Conservation (phyloP, 2,888 invertebrate species). For the Carabus problematicus region DNA sequence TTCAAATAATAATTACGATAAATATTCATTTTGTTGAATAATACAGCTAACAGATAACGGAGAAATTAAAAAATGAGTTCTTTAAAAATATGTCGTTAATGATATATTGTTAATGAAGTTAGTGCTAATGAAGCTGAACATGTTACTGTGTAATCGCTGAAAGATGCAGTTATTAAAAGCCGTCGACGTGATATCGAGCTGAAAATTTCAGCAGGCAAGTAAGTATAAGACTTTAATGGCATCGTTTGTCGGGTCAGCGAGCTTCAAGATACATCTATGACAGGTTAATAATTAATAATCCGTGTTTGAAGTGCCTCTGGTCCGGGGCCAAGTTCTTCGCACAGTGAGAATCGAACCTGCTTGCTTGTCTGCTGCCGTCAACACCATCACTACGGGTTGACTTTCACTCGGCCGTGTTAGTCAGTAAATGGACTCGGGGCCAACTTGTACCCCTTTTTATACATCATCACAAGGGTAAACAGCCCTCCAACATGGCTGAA, state of each 20-base stretch:
- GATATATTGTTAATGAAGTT: slow-evolving; percentile 40
- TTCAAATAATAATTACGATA: no score
- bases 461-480: background rate
- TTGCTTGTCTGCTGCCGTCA: background rate
- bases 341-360: background rate
- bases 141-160: slow-evolving; percentile 17
- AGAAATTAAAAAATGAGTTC: no score
- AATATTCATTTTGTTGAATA: no score
- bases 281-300: slow-evolving; percentile 43
- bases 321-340: slow-evolving; percentile 2
- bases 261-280: slow-evolving; percentile 42
- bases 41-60: no score
- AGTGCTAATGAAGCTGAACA: slow-evolving; percentile 37
- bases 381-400: no score
- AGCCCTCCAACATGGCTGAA: background rate
- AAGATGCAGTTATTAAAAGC: slow-evolving; percentile 40
- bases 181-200: slow-evolving; percentile 31
- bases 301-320: slow-evolving; percentile 39
- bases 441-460: slow-evolving; percentile 10
- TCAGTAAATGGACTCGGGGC: slow-evolving; percentile 3
- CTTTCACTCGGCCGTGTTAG: background rate
- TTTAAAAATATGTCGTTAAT: slow-evolving; percentile 21
- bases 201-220: slow-evolving; percentile 26
- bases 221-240: slow-evolving; percentile 41
- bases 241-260: slow-evolving; percentile 42